Evolutionary conservation across 2,113 vertebrate species (phyloP), one percentile per base, ranked within the genome.

Genomic region (Hypomesus transpacificus): DNA sequence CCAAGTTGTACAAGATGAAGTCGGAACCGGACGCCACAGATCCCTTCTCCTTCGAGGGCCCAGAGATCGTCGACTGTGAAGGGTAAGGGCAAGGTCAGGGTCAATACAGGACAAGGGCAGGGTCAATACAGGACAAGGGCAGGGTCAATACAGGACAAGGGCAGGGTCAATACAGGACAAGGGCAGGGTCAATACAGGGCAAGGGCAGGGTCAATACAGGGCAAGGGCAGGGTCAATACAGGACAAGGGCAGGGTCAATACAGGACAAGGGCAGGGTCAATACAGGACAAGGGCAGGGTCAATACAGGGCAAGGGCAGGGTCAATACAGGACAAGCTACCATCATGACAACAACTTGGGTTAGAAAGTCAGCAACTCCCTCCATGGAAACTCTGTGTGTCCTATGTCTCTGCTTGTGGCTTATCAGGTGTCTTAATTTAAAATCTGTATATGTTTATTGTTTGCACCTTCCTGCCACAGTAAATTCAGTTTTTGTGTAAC

Each of bases 1-100:
- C 95, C 21, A 99, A 99, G 90, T 94, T 94, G 0, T 98, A 98
- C 92, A 97, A 96, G 91, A 99, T 98, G 97, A 98, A 96, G 85
- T 95, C 95, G 0, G 97, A 99, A 78, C 96, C 97, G 3, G 97
- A 99, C 46, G 82, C 92, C 24, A 79, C 91, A 0, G 96, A 98
- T 21, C 97, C 97, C 0, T 99, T 99, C 80, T 98, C 97, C 8
- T 99, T 99, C 14, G 97, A 99, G 86, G 97, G 97, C 3, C 96
- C 97, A 60, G 97, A 99, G 89, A 98, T 99, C 66, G 91, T 98
- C 52, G 96, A 97, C 84, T 99, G 95, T 90, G 96, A 96, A 53
- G 97, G 97, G 97, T 99, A 88, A 95, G 96, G 7, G 5, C 7
- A 6, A 34, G 31, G 7, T 6, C 31, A 34, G 0, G 7, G 31